phyloP scores from a whole-genome alignment of 2,888 invertebrate genomes.

The Biston betularia region DNA sequence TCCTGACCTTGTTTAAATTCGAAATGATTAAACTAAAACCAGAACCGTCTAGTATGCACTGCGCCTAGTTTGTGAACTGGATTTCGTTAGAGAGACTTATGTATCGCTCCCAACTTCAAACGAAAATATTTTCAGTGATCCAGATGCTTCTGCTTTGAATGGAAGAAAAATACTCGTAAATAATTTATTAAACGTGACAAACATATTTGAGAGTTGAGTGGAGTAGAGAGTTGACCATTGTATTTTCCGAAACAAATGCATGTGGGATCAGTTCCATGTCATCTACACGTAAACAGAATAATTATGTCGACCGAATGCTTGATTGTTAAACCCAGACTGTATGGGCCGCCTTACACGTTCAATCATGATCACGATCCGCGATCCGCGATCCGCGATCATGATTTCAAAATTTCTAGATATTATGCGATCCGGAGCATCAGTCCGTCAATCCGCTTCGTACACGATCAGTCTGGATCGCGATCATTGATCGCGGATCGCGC shows the following conservation, averaged over 20 bases:
- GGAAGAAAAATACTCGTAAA: neutral
- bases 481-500: too few relatives aligned
- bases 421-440: too few relatives aligned
- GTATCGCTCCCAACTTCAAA: neutral
- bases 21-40: slow-evolving; percentile 12
- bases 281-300: too few relatives aligned
- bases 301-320: neutral
- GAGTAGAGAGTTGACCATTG: neutral
- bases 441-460: too few relatives aligned
- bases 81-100: slow-evolving; percentile 1
- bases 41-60: slow-evolving; percentile 19
- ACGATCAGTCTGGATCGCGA: too few relatives aligned
- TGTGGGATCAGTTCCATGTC: neutral
- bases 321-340: slow-evolving; percentile 9
- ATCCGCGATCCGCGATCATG: too few relatives aligned
- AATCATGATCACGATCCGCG: too few relatives aligned
- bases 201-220: neutral
- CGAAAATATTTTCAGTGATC: neutral
- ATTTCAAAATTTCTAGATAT: too few relatives aligned
- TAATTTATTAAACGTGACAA: neutral
- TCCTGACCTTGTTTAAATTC: slow-evolving; percentile 7
- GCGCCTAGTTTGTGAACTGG: slow-evolving; percentile 9
- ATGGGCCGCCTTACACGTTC: too few relatives aligned
- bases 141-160: slow-evolving; percentile 8
- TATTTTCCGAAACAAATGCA: neutral